Evolutionary conservation across 2,797 vertebrate genomes (phyloP), one percentile per base, ranked within the genome.

Genomic region (Amniataba percoides): DNA sequence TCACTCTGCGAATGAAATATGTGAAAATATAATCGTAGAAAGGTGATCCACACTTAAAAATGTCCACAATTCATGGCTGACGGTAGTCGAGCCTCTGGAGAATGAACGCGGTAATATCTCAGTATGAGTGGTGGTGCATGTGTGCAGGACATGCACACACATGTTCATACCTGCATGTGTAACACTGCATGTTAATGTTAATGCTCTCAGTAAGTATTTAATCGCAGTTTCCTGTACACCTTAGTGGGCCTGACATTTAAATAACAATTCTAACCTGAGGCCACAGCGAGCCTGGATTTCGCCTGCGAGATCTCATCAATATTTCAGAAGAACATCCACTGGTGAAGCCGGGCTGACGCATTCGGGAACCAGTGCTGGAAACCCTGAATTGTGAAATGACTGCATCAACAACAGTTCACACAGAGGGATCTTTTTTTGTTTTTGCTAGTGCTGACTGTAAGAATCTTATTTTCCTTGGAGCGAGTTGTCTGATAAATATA

Each of bases 241-340:
- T 48, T 5, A 40, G n/a, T 71, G 69, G 31, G 19, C 43, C 16
- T 57, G 6, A 51, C 56, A 48, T 60, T 74, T 75, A 48, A 57
- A 68, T 60, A 40, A 51, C 15, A 51, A 23, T n/a, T 61, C 53
- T 52, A 70, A 78, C 69, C n/a, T 39, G 53, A 75, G 66, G 85
- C 73, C 82, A 73, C 59, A 58, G 31, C 34, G 36, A 77, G 55
- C n/a, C 51, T 0, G 27, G 10, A 12, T 77, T 72, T 53, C 80
- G 64, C 80, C 40, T 15, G 16, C 16, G 56, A 81, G 45, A 70
- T 12, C 65, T 88, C 84, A 90, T 91, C 49, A 89, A 91, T 91
- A 86, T 87, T 87, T 89, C 65, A 88, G 34, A 53, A 66, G 56
- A 61, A 57, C 19, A 74, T 62, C 80, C 52, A 42, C 39, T 39